Percentiles rank a stretch among this genome's conserved stretches.
Conservation (phyloP, 1,140 invertebrate species). For the Drosophila pandora region DNA sequence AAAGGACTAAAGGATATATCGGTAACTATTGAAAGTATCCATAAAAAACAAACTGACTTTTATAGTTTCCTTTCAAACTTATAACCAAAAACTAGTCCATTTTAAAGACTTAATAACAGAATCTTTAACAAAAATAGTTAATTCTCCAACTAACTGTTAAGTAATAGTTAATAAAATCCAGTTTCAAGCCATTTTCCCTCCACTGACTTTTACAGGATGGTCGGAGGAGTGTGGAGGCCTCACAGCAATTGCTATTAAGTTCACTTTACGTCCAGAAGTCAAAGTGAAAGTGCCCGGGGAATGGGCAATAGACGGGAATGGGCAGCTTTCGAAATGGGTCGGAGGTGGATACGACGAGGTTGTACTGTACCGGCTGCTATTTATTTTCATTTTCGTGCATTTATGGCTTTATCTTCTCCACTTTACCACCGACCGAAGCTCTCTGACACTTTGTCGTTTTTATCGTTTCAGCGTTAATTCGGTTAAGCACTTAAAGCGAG, state of each 20-base stretch:
- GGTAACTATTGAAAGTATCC: too few relatives aligned
- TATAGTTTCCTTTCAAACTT: too few relatives aligned
- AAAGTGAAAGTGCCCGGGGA: slow-evolving; percentile 44
- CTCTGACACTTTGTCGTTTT: slow-evolving; percentile 80
- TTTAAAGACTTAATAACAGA: too few relatives aligned
- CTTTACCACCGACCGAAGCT: slow-evolving; percentile 11
- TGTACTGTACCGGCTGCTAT: slow-evolving; percentile 63
- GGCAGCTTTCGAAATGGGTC: neutral
- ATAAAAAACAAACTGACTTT: too few relatives aligned
- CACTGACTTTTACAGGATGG: slow-evolving; percentile 2
- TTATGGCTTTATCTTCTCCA: slow-evolving; percentile 70
- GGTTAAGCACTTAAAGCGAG: slow-evolving; percentile 75
- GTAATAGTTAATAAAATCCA: neutral
- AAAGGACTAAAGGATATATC: too few relatives aligned
- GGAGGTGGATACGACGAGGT: neutral
- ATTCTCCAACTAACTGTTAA: too few relatives aligned
- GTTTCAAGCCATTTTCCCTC: neutral
- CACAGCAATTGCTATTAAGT: slow-evolving; percentile 72
- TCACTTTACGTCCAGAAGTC: slow-evolving; percentile 63
- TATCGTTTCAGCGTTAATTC: slow-evolving; percentile 81
- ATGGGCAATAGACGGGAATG: neutral
- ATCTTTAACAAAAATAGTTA: too few relatives aligned
- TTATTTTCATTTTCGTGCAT: slow-evolving; percentile 80
- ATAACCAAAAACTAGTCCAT: too few relatives aligned
- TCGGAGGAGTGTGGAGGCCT: slow-evolving; percentile 21